Conservation (phyloP, 2,888 invertebrate genomes). For the Spatulosminthurus flaviceps region DNA sequence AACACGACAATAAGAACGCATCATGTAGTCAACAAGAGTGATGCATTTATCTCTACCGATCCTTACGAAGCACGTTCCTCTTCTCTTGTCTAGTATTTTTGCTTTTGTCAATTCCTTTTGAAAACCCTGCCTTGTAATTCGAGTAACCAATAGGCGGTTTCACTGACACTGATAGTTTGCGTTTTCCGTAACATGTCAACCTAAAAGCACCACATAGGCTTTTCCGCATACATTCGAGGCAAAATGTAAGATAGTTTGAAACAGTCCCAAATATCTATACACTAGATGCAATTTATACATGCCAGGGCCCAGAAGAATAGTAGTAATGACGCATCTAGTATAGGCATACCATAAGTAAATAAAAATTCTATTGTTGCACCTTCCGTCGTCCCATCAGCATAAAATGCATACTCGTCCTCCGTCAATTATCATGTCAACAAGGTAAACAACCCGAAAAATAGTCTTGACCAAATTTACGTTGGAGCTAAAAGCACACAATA, state of each 20-base stretch:
- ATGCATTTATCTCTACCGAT: conserved; percentile 13
- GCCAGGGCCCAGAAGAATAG: too few relatives aligned
- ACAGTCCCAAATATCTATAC: too few relatives aligned
- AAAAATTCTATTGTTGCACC: neutral
- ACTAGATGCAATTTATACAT: too few relatives aligned
- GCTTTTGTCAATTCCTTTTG: neutral
- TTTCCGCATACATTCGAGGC: too few relatives aligned
- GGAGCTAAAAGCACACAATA: neutral
- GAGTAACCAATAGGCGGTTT: conserved; percentile 16
- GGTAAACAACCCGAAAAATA: conserved; percentile 9
- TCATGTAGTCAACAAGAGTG: neutral
- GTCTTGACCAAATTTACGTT: neutral
- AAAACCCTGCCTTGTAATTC: neutral
- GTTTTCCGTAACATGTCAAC: too few relatives aligned
- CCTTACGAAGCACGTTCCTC: neutral
- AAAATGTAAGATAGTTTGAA: too few relatives aligned
- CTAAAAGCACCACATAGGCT: too few relatives aligned
- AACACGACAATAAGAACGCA: neutral
- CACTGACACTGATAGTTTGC: conserved; percentile 8
- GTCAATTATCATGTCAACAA: conserved; percentile 18
- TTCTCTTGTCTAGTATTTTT: neutral
- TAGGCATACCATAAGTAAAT: neutral
- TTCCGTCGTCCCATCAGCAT: neutral
- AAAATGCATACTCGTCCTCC: neutral
- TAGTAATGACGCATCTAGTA: too few relatives aligned